Conservation (phyloP, 2,888 invertebrate genomes). For the Balanococcus diminutus region DNA sequence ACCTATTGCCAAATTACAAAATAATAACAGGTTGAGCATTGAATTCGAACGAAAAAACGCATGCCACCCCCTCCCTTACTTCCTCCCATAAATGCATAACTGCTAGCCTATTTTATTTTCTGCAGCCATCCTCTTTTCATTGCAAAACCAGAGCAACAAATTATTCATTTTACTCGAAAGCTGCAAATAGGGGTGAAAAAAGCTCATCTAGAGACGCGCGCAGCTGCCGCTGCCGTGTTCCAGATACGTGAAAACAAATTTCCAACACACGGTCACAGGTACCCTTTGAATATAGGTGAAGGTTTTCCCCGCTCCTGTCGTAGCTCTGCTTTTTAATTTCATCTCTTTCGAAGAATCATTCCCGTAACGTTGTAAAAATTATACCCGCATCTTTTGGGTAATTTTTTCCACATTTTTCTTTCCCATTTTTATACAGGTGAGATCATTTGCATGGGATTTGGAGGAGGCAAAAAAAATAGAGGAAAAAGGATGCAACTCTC, state of each 20-base stretch:
- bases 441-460: not conserved
- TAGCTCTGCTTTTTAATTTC: not conserved
- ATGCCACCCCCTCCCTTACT: too few species aligned
- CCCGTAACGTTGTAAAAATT: not conserved
- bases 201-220: not conserved
- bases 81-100: too few species aligned
- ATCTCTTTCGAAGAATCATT: slow-evolving; percentile 1
- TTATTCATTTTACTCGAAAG: not conserved
- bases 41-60: too few species aligned
- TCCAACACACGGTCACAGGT: slow-evolving; percentile 6
- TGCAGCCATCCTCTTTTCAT: too few species aligned
- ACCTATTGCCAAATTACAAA: not conserved
- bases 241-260: slow-evolving; percentile 8
- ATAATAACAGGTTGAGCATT: not conserved
- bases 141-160: not conserved
- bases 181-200: not conserved
- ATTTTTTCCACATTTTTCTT: not conserved
- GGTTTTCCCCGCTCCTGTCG: not conserved
- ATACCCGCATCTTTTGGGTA: not conserved
- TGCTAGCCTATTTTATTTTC: too few species aligned
- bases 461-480: not conserved
- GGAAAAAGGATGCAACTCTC: not conserved
- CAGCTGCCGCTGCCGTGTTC: not conserved
- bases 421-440: not conserved
- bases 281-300: slow-evolving; percentile 7